Evolutionary conservation across 2,113 vertebrate genomes (phyloP).

Genomic region (Strix uralensis): DNA sequence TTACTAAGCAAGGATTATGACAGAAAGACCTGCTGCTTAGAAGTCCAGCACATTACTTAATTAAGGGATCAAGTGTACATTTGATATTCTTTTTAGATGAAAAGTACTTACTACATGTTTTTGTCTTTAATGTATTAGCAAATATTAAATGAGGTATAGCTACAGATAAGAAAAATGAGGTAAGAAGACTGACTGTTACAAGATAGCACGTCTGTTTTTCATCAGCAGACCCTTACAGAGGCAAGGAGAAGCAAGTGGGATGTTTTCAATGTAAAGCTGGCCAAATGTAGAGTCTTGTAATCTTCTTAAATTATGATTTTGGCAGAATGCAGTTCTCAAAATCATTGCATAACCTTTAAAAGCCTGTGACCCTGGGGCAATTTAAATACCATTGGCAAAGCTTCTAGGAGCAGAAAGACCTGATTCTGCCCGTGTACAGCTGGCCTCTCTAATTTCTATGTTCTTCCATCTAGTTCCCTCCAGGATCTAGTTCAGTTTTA

Average conservation of each 20-base stretch:
- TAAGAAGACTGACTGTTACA: not conserved
- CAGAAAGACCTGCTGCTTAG: not conserved
- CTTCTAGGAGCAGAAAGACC: not conserved
- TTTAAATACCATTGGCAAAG: conserved; percentile 33
- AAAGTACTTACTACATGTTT: not conserved
- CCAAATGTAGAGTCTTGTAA: conserved; percentile 2
- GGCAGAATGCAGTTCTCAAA: not conserved
- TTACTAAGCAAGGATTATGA: not conserved
- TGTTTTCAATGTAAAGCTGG: conserved; percentile 1
- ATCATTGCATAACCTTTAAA: not conserved
- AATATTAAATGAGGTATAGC: not conserved
- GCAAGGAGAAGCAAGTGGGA: not conserved
- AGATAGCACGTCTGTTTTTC: not conserved
- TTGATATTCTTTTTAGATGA: not conserved
- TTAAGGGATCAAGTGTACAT: not conserved
- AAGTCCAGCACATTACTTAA: not conserved
- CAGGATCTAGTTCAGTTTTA: not conserved
- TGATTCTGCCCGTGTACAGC: not conserved
- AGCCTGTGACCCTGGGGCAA: not conserved
- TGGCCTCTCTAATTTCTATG: not conserved
- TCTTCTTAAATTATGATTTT: conserved; percentile 48
- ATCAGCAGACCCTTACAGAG: not conserved
- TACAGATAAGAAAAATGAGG: not conserved
- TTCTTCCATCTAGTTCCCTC: not conserved
- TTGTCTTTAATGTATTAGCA: not conserved